Conservation (phyloP, 2,797 vertebrate species). For the Cryptoblepharus egeriae region DNA sequence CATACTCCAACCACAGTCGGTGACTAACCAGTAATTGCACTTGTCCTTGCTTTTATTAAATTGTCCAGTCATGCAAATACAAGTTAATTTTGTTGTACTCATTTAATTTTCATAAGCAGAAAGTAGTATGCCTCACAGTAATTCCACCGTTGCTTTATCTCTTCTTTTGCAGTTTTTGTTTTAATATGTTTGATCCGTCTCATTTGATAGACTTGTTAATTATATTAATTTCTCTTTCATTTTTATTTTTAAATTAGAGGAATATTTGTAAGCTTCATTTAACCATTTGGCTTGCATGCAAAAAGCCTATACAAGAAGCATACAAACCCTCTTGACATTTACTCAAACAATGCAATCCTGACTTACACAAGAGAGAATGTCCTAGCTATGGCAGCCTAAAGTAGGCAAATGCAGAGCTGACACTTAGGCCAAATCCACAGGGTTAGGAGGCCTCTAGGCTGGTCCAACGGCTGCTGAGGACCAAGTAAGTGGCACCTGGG, state of each 20-base stretch:
- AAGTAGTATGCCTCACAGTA: constrained; percentile 3
- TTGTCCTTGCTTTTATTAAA: constrained; percentile 22
- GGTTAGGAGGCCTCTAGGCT: too few relatives aligned
- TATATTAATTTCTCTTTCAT: constrained; percentile 18
- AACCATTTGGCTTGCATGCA: not conserved
- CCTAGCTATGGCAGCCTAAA: too few relatives aligned
- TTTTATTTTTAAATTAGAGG: constrained; percentile 8
- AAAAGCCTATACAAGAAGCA: not conserved
- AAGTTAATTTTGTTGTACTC: constrained; percentile 22
- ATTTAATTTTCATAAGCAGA: constrained; percentile 4
- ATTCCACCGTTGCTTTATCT: constrained; percentile 7
- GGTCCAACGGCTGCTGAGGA: too few relatives aligned
- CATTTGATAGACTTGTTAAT: not conserved
- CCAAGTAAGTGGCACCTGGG: too few relatives aligned
- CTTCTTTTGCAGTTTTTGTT: not conserved
- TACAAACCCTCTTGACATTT: not conserved
- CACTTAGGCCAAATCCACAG: too few relatives aligned
- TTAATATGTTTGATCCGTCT: constrained; percentile 16
- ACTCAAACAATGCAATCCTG: not conserved
- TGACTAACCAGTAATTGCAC: constrained; percentile 13
- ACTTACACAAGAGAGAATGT: too few relatives aligned
- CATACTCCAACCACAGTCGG: constrained; percentile 12
- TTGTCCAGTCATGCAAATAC: constrained; percentile 9
- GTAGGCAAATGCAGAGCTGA: too few relatives aligned
- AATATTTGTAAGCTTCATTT: not conserved